Conservation (phyloP, 2,113 vertebrate genomes). For the Xenopus tropicalis region DNA sequence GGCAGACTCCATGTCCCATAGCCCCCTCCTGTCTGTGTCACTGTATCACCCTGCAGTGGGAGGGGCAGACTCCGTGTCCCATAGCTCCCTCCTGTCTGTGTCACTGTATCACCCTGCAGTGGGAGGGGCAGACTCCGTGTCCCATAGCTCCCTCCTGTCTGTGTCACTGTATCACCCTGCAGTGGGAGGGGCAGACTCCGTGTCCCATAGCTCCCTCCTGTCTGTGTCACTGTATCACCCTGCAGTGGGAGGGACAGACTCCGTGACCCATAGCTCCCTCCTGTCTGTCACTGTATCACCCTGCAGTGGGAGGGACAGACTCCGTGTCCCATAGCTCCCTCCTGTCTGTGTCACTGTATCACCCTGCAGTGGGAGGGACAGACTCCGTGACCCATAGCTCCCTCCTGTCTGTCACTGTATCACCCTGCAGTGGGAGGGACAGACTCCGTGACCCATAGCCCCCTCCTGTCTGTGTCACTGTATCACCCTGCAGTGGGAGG, state of each 20-base stretch:
- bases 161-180: not conserved
- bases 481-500: no score
- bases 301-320: no score
- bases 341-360: not conserved
- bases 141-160: not conserved
- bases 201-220: not conserved
- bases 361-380: not conserved
- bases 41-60: not conserved
- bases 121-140: no score
- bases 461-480: no score
- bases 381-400: not conserved
- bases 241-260: not conserved
- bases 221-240: not conserved
- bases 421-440: not conserved
- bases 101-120: no score
- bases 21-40: not conserved
- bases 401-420: slow-evolving; percentile 1
- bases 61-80: no score
- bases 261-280: no score
- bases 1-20: not conserved
- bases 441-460: no score
- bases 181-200: not conserved
- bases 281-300: no score
- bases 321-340: not conserved
- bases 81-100: no score